These are phyloP conservation scores for Protobothrops mucrosquamatus DNA, from an alignment of 2,113 vertebrate genomes.

Conservation along the genomic window DNA sequence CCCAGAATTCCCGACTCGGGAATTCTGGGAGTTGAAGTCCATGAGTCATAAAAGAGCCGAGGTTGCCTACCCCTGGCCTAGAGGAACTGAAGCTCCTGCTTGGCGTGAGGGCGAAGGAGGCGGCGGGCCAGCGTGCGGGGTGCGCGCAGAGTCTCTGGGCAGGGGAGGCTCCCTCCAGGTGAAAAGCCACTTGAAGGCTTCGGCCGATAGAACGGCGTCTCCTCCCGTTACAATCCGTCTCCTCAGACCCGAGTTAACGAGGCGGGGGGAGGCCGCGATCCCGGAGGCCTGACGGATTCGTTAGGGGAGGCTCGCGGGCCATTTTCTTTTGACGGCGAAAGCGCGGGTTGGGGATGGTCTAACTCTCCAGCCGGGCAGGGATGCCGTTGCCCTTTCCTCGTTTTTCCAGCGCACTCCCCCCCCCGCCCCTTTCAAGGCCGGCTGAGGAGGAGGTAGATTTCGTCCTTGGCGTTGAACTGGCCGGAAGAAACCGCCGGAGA, in stretches of 20 bases:
- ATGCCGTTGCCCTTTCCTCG: conserved; percentile 3
- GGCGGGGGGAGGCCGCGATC: conserved; percentile 73
- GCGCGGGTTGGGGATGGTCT: conserved; percentile 79
- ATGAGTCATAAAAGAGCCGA: too few species aligned
- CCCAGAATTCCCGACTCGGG: too few species aligned
- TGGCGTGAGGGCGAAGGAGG: neutral
- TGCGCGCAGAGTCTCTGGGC: conserved; percentile 23
- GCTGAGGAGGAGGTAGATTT: neutral
- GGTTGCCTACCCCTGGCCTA: conserved; percentile 28
- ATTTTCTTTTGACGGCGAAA: conserved; percentile 78
- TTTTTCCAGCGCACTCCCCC: neutral
- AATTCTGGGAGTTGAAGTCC: too few species aligned
- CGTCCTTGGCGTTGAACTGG: neutral
- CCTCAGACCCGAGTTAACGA: conserved; percentile 84
- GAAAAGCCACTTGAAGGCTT: conserved; percentile 77
- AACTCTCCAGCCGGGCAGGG: conserved; percentile 50
- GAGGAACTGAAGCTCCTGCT: conserved; percentile 60
- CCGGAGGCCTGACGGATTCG: conserved; percentile 80
- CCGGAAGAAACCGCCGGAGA: rapidly evolving
- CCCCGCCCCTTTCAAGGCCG: neutral
- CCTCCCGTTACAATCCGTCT: conserved; percentile 76
- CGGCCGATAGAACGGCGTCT: conserved; percentile 77
- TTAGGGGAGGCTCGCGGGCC: conserved; percentile 79
- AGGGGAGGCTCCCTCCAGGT: conserved; percentile 68
- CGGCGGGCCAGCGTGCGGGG: neutral